Evolutionary conservation across 2,888 invertebrate genomes (phyloP).

Genomic region (Brachyopa scutellaris): DNA sequence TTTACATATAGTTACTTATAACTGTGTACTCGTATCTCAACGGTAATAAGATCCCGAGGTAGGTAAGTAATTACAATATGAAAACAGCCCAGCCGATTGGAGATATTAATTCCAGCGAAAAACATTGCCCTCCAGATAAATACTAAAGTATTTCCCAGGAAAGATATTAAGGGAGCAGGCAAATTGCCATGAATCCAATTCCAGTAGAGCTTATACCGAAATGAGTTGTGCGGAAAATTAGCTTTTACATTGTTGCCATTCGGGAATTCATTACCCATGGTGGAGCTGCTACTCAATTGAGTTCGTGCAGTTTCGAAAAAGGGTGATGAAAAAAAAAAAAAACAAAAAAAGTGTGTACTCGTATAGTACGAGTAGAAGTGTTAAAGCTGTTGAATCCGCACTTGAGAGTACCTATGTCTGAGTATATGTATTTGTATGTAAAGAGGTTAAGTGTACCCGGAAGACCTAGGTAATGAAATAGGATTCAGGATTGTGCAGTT

Average conservation of each 20-base stretch:
- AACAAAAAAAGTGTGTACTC: too few relatives aligned
- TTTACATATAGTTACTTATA: too few relatives aligned
- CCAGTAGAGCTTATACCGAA: slow-evolving; percentile 28
- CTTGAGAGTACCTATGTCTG: too few relatives aligned
- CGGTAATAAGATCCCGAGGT: slow-evolving; percentile 6
- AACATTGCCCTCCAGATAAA: slow-evolving; percentile 44
- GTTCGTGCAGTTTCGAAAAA: slow-evolving; percentile 7
- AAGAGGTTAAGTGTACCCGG: slow-evolving; percentile 32
- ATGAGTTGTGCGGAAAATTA: slow-evolving; percentile 61
- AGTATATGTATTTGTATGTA: too few relatives aligned
- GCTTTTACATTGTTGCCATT: slow-evolving; percentile 49
- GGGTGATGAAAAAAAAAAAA: slow-evolving; percentile 26
- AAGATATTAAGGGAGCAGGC: slow-evolving; percentile 49
- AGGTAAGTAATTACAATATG: slow-evolving; percentile 52
- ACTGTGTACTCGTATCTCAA: too few relatives aligned
- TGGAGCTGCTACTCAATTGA: slow-evolving; percentile 25
- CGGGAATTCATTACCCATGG: slow-evolving; percentile 59
- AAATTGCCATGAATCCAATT: slow-evolving; percentile 64
- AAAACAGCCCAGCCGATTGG: slow-evolving; percentile 10
- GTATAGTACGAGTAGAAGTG: background rate
- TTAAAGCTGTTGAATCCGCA: slow-evolving; percentile 34
- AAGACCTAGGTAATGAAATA: slow-evolving; percentile 9
- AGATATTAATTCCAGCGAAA: slow-evolving; percentile 1
- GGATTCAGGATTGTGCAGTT: too few relatives aligned
- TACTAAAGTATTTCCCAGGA: slow-evolving; percentile 54